These are phyloP conservation scores for Caloenas nicobarica DNA, from an alignment of 2,113 vertebrate species.

Conservation along the genomic window DNA sequence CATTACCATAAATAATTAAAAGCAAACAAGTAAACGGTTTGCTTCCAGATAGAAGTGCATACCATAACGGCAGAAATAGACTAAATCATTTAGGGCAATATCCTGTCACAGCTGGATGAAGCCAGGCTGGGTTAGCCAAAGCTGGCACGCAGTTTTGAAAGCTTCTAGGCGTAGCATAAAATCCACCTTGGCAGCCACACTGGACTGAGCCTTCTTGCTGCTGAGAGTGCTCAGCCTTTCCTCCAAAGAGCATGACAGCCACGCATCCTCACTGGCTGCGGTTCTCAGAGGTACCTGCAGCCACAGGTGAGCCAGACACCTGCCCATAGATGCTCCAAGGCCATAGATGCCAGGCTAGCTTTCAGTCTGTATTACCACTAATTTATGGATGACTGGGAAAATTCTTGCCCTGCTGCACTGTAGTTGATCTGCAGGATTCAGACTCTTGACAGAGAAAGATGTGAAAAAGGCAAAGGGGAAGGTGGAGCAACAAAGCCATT, in stretches of 20 bases:
- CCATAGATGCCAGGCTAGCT: background rate
- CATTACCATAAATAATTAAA: constrained; percentile 64
- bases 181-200: background rate
- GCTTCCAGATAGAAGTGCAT: background rate
- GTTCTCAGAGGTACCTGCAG: background rate
- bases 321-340: background rate
- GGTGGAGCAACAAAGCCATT: background rate
- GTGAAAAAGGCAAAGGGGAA: background rate
- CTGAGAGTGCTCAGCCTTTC: background rate
- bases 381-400: background rate
- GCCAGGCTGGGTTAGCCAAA: background rate
- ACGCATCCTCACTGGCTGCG: accelerated
- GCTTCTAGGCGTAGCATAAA: background rate
- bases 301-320: background rate
- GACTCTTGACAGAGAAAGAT: accelerated
- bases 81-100: background rate
- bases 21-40: constrained; percentile 21
- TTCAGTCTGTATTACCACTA: background rate
- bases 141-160: background rate
- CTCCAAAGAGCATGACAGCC: background rate
- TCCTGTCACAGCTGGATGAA: background rate
- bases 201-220: background rate
- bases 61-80: background rate
- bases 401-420: too few relatives aligned
- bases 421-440: background rate